These are phyloP conservation scores for Pelecanus crispus DNA, from an alignment of 2,113 vertebrate genomes.

Conservation along the genomic window DNA sequence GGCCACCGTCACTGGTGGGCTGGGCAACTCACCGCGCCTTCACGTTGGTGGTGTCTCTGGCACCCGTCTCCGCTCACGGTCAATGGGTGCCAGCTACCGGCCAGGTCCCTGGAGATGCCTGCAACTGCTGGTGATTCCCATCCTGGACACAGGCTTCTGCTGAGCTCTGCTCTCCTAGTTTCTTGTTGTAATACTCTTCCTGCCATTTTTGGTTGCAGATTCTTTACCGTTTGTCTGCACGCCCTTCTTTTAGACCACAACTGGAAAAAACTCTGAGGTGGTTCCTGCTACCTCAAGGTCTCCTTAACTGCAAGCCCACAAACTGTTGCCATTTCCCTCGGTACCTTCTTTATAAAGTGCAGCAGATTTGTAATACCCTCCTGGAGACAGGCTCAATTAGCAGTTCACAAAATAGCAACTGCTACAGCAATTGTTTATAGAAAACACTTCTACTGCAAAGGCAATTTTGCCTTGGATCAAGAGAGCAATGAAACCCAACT, in stretches of 20 bases:
- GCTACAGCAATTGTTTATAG: background rate
- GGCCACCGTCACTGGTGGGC: background rate
- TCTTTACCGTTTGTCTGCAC: background rate
- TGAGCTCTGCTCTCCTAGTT: background rate
- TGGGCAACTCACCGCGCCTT: background rate
- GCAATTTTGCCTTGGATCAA: background rate
- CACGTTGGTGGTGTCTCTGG: background rate
- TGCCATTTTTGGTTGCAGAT: background rate
- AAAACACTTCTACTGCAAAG: background rate
- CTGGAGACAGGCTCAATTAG: background rate
- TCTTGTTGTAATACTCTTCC: background rate
- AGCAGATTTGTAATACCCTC: background rate
- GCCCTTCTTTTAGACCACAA: background rate
- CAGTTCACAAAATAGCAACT: background rate
- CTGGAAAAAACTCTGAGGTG: background rate
- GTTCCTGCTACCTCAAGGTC: background rate
- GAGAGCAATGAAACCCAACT: background rate
- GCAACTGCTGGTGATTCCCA: background rate
- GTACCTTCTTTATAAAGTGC: background rate
- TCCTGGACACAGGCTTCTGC: background rate
- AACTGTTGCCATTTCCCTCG: background rate
- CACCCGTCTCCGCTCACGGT: rapidly evolving
- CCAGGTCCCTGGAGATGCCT: background rate
- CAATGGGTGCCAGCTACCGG: background rate
- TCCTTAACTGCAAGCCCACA: background rate